Conservation (phyloP, 2,797 vertebrate species). For the Brotula barbata region DNA sequence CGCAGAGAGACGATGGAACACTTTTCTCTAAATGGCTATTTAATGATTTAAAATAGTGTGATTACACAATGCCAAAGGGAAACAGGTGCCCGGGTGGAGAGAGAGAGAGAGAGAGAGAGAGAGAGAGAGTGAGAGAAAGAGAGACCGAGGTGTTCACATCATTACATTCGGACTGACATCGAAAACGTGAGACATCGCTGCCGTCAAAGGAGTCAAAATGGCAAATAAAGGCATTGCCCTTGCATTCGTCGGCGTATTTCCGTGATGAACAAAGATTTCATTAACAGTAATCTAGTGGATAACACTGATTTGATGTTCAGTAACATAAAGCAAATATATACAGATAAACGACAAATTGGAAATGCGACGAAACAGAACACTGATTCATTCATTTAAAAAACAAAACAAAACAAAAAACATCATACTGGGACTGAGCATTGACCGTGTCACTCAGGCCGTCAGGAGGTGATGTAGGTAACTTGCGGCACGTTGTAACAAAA, state of each 20-base stretch:
- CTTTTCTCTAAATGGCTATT: slow-evolving; percentile 78
- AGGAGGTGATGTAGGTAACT: slow-evolving; percentile 58
- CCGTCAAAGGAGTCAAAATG: slow-evolving; percentile 31
- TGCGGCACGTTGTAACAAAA: not conserved
- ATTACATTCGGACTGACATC: slow-evolving; percentile 32
- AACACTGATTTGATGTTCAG: slow-evolving; percentile 71
- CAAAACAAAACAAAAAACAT: slow-evolving; percentile 2
- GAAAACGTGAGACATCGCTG: slow-evolving; percentile 23
- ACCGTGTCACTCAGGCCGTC: slow-evolving; percentile 42
- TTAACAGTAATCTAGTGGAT: slow-evolving; percentile 63
- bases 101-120: no score
- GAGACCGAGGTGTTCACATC: slow-evolving; percentile 25
- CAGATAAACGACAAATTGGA: slow-evolving; percentile 66
- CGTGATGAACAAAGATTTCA: slow-evolving; percentile 42
- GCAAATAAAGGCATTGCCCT: slow-evolving; percentile 19
- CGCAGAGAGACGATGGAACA: slow-evolving; percentile 44
- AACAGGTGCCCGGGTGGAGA: slow-evolving; percentile 42
- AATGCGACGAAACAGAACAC: slow-evolving; percentile 63
- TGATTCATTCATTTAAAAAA: slow-evolving; percentile 56
- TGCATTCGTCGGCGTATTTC: slow-evolving; percentile 7
- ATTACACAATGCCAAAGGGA: slow-evolving; percentile 57
- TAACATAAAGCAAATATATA: slow-evolving; percentile 72
- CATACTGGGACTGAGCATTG: slow-evolving; percentile 37
- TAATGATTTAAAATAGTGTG: slow-evolving; percentile 72
- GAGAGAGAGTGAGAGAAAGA: no score